Evolutionary conservation across 2,888 invertebrate species (phyloP).

Genomic region (Leptura quadrifasciata): DNA sequence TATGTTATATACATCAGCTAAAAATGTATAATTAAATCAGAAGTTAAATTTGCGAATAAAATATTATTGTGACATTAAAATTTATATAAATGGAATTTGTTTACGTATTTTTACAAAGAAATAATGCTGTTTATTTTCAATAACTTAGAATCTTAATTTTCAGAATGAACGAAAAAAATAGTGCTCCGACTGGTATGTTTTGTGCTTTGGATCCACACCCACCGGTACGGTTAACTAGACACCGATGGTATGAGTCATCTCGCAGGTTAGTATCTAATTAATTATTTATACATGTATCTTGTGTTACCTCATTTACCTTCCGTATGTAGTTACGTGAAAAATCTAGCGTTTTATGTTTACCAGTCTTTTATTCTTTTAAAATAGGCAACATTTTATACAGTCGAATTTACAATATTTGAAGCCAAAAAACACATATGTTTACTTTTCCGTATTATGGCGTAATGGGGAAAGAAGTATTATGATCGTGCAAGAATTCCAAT

Average conservation of each 20-base stretch:
- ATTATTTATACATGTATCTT: conserved; percentile 13
- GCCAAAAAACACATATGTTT: not conserved
- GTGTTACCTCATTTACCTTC: not conserved
- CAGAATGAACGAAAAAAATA: conserved; percentile 54
- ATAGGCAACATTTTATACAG: not conserved
- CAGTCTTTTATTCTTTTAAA: not conserved
- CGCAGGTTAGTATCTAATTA: conserved; percentile 36
- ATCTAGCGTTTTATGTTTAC: not conserved
- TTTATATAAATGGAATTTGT: too few species aligned
- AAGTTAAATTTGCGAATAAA: too few species aligned
- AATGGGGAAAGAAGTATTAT: too few species aligned
- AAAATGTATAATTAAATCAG: too few species aligned
- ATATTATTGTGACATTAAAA: too few species aligned
- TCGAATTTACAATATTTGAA: not conserved
- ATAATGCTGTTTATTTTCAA: not conserved
- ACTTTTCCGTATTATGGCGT: too few species aligned
- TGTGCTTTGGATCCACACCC: conserved; percentile 55
- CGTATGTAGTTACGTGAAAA: not conserved
- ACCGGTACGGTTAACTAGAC: conserved; percentile 54
- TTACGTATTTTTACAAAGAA: too few species aligned
- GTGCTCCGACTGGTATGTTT: conserved; percentile 52
- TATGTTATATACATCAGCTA: too few species aligned
- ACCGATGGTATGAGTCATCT: conserved; percentile 55
- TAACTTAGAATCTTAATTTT: conserved; percentile 11
- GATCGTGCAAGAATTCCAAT: too few species aligned